Base-by-base conservation (phyloP, 2,113 vertebrate genomes). In the Ranitomeya variabilis region DNA sequence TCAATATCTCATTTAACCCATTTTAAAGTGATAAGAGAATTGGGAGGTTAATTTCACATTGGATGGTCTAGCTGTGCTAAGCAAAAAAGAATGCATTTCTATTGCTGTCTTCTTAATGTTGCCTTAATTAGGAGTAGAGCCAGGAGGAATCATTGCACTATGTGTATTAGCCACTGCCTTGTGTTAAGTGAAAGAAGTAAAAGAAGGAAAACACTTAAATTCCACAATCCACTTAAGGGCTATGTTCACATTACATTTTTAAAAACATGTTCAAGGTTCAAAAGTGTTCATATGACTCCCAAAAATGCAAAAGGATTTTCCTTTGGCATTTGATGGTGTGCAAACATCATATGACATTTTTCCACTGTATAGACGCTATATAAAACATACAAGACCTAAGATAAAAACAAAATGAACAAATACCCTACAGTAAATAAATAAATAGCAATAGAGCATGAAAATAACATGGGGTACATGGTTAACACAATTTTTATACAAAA, bases 1-100 rank as follows among this genome's bases (percentile, higher is more conserved):
- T 37, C 51, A 76, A 52, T 76, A 76, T 76, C 73, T 76, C 37
- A 52, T 76, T 52, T 76, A 76, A 76, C 37, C 73, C 18, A 52
- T 51, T 51, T 76, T 76, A 76, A 76, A 52, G 45, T 45, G 71
- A 74, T 37, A 74, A 37, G 71, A 76, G 73, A 76, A 21, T 52
- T 76, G 73, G 37, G 73, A 19, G 73, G 73, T 64, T 81, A 19
- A 81, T 81, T 31, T 81, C 62, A 45, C 9, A 4, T 52, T 76
- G 73, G 45, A 76, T 19, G 73, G 37, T 52, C 73, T 19, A 52
- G 45, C 73, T 76, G 37, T 51, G 73, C 73, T 76, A 45, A 4
- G 16, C 8, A 51, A 76, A 45, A 45, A 52, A 76, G 4, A 51
- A 51, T 76, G 18, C 16, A 76, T 21, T 76, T 51, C 26, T 52